Evolutionary conservation across 1,140 invertebrate genomes (phyloP).

Genomic region (Habropoda laboriosa): DNA sequence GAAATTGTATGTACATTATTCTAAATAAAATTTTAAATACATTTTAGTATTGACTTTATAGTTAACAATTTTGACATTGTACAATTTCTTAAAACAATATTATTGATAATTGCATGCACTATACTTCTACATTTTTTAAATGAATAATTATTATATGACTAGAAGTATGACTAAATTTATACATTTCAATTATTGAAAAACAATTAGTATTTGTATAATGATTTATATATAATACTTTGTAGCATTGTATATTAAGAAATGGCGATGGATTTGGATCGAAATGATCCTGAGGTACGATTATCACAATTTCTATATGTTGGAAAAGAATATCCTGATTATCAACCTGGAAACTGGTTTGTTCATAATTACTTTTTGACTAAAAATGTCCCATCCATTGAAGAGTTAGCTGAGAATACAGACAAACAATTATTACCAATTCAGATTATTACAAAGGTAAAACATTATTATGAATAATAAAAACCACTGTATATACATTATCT

Average conservation of each 20-base stretch:
- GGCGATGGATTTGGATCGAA: constrained; percentile 49
- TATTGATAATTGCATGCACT: neutral
- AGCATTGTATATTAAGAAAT: constrained; percentile 45
- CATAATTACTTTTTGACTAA: constrained; percentile 81
- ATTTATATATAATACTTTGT: neutral
- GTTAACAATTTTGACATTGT: neutral
- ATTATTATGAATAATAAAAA: neutral
- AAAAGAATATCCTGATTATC: constrained; percentile 82
- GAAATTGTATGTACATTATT: neutral
- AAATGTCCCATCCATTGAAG: constrained; percentile 79
- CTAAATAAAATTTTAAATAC: neutral
- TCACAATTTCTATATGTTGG: constrained; percentile 82
- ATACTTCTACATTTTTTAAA: neutral
- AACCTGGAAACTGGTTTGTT: constrained; percentile 82
- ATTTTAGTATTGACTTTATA: neutral
- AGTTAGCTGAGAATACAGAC: constrained; percentile 73
- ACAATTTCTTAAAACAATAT: neutral
- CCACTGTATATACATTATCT: constrained; percentile 29
- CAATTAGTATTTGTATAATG: neutral
- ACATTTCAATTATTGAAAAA: neutral
- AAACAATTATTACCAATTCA: constrained; percentile 79
- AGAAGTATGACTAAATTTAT: neutral
- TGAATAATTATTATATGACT: neutral
- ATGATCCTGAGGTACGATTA: constrained; percentile 71
- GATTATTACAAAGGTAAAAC: constrained; percentile 80